Base-by-base conservation (phyloP, 2,113 vertebrate genomes). In the Phycodurus eques region DNA sequence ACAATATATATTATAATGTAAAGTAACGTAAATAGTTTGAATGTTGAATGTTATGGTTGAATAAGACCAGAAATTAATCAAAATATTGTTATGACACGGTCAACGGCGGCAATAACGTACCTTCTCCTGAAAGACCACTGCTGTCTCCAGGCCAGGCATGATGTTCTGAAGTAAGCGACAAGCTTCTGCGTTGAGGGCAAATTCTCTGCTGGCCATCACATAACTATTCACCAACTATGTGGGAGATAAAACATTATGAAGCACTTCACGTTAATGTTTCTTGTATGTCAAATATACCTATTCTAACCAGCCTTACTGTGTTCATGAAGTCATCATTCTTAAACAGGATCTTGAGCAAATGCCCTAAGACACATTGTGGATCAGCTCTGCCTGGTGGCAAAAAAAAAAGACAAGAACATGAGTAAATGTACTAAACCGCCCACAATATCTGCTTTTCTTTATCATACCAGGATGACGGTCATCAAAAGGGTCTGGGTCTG, bases 251-350 rank as follows among this genome's bases (percentile, higher is more conserved):
- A 14, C 17, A 43, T 15, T 27, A 22, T 65, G 12, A 46, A 46
- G n/a, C 62, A 46, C 63, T 27, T 43, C 42, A 65, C 13, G n/a
- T 46, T 39, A 8, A 62, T 8, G 35, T 62, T 39, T 2, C 19
- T 53, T 53, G 2, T 53, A 53, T 53, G 11, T 65, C 43, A 15
- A 20, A 62, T 42, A 10, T 5, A 62, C 68, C 67, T 3, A 47
- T 13, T 33, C 13, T 0, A 59, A 62, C 14, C 2, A 61, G 33
- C 71, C 94, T 88, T 94, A 99, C 98, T 75, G 96, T 94, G 65
- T 99, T 99, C 96, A 99, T 99, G 85, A 99, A 99, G 86, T 99
- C 97, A 80, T 99, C 98, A 42, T 98, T 98, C 93, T 99, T 99
- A 88, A 99, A 99, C 60, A 99, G 93, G 87, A 98, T 99, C 90